phyloP scores from a whole-genome alignment of 2,888 invertebrate genomes.

The Caenorhabditis auriculariae region DNA sequence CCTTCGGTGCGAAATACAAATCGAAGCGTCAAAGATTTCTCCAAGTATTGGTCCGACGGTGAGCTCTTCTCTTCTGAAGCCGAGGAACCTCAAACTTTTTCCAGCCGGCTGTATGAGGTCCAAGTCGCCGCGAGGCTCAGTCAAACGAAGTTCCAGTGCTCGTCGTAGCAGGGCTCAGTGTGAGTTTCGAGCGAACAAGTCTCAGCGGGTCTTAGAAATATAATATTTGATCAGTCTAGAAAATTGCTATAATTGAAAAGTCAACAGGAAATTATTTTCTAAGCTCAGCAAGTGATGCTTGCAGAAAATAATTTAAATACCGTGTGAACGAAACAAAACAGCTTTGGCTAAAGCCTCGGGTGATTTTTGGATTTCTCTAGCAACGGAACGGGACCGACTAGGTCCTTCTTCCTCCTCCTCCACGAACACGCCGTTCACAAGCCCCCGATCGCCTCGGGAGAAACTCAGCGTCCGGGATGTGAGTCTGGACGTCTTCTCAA shows the following conservation, averaged over 20 bases:
- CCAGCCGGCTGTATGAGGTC: not conserved
- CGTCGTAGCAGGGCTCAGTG: slow-evolving; percentile 16
- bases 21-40: slow-evolving; percentile 33
- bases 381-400: too few relatives aligned
- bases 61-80: not conserved
- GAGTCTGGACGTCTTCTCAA: too few relatives aligned
- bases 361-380: too few relatives aligned
- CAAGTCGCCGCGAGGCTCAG: slow-evolving; percentile 2
- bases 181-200: not conserved
- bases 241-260: too few relatives aligned
- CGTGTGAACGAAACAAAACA: not conserved
- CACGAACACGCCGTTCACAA: too few relatives aligned
- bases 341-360: too few relatives aligned
- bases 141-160: slow-evolving; percentile 10
- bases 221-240: too few relatives aligned
- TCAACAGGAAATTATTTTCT: slow-evolving; percentile 8
- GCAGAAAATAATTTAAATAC: not conserved
- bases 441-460: too few relatives aligned
- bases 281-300: not conserved
- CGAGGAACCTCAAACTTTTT: not conserved
- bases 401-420: too few relatives aligned
- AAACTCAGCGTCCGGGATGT: too few relatives aligned
- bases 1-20: slow-evolving; percentile 33
- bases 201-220: too few relatives aligned
- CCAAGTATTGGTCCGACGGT: slow-evolving; percentile 36